Evolutionary conservation across 37 sponge, comb jelly and placozoan species (phyloP), one percentile per base, ranked within the genome.

Genomic region (Beroe ovata): DNA sequence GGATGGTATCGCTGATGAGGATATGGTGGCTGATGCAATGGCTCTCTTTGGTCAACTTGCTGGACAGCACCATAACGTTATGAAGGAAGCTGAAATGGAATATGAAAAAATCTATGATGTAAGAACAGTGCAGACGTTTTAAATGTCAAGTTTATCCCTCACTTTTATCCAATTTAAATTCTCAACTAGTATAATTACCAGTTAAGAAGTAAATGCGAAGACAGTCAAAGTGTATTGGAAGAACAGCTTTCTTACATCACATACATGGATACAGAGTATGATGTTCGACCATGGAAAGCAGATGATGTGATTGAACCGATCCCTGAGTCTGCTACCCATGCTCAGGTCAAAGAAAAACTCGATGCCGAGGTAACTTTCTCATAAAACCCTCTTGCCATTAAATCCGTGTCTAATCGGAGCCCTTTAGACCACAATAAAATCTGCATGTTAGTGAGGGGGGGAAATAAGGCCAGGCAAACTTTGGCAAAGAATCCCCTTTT

Each of bases 221-320:
- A 77, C 20, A 42, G 33, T 30, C 42, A 42, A 19, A 54, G 33
- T 21, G 84, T 77, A 3, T 36, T 77, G 54, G 84, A 77, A 21
- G 84, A 77, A 35, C 84, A 77, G 54, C 35, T 77, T 8, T 40
- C 84, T 11, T 77, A 77, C 84, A 77, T 77, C 36, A 35, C 47
- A 8, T 77, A 77, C 54, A 39, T 77, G 54, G 84, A 77, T 29
- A 77, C 84, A 18, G 84, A 77, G 28, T 77, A 77, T 36, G 84
- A 77, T 19, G 84, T 41, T 0, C 3, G 84, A 42, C 84, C 84
- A 33, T 77, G 84, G 84, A 77, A 41, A 42, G 26, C 47, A 16
- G 54, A 39, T 2, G 20, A 23, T 11, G 84, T 21, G 8, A 14
- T 23, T 3, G 54, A 77, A 25, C 19, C 16, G 54, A 16, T 47